Evolutionary conservation across 2,113 vertebrate genomes (phyloP).

Genomic region (Desmodus rotundus): DNA sequence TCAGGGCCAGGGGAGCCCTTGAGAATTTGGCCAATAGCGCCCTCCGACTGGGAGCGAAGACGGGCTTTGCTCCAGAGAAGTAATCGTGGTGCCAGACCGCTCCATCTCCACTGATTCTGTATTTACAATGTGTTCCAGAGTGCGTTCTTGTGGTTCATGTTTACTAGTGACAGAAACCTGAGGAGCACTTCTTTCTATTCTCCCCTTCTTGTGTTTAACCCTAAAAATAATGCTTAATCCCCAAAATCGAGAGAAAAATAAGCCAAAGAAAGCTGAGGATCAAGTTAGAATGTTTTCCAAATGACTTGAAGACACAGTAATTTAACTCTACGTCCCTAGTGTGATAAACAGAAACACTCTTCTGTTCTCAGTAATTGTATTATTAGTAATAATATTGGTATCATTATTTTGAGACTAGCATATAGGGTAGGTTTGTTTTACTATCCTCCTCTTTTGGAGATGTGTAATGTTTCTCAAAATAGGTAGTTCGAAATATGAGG

Average conservation of each 20-base stretch:
- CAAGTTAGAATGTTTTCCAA: neutral
- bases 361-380: neutral
- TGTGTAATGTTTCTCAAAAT: neutral
- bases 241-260: neutral
- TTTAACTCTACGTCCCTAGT: neutral
- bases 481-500: neutral
- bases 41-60: neutral
- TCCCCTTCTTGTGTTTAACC: neutral
- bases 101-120: neutral
- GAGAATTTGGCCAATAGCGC: neutral
- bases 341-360: neutral
- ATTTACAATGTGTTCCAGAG: rapidly evolving
- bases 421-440: neutral
- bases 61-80: neutral
- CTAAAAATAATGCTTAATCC: neutral
- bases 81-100: rapidly evolving
- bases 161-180: neutral
- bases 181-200: neutral
- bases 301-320: neutral
- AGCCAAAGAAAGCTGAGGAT: neutral
- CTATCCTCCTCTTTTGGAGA: neutral
- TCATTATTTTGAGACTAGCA: neutral
- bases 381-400: neutral
- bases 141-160: neutral
- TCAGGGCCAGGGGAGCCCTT: neutral